Conservation (phyloP, 2,888 invertebrate genomes). For the Capitulum mitella region DNA sequence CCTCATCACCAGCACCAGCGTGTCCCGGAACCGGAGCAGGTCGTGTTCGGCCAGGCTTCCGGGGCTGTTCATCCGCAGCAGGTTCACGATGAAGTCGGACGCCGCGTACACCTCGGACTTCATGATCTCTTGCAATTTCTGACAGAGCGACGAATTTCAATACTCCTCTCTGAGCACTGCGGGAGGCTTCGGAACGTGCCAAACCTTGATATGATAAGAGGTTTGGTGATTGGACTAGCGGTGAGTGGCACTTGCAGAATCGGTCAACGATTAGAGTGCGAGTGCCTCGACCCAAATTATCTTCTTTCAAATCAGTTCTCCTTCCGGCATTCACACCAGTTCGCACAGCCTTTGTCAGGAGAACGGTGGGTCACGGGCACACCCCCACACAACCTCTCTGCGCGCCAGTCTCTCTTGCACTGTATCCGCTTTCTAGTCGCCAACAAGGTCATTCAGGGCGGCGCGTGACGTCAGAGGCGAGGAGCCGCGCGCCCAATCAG, state of each 20-base stretch:
- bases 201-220: background rate
- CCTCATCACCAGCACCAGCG: constrained; percentile 46
- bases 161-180: background rate
- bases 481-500: background rate
- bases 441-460: constrained; percentile 8
- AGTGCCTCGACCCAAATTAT: background rate
- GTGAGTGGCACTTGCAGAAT: background rate
- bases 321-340: background rate
- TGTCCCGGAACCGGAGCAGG: constrained; percentile 47
- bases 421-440: background rate
- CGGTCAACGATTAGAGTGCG: background rate
- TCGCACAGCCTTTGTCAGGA: background rate
- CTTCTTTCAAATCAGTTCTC: background rate
- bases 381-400: background rate
- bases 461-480: background rate
- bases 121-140: constrained; percentile 41
- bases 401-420: constrained; percentile 15
- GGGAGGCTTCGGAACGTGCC: background rate
- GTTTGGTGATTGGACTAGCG: background rate
- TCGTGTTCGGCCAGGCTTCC: constrained; percentile 41
- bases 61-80: constrained; percentile 43
- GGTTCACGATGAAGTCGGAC: constrained; percentile 49
- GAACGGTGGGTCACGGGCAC: background rate
- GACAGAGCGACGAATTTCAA: background rate
- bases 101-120: constrained; percentile 50